phyloP scores from a whole-genome alignment of 2,888 invertebrate genomes.

The Thysanoteuthis rhombus region DNA sequence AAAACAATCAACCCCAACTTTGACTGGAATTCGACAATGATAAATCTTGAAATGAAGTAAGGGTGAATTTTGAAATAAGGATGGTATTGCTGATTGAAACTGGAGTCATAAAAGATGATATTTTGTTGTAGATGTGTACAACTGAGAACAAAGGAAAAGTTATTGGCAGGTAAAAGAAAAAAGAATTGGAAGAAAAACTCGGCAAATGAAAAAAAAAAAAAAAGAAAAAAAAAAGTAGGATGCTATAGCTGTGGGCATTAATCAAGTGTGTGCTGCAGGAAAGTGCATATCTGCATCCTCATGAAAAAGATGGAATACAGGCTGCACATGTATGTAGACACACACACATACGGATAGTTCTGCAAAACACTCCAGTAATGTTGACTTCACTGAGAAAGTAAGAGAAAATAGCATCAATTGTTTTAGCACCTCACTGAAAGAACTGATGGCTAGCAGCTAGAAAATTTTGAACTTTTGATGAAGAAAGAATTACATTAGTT shows the following conservation, averaged over 20 bases:
- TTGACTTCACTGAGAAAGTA: not conserved
- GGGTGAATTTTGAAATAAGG: not conserved
- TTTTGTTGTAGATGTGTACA: not conserved
- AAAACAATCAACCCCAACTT: too few relatives aligned
- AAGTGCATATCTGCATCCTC: not conserved
- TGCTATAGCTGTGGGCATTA: conserved; percentile 12
- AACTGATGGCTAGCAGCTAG: not conserved
- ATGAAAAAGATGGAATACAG: not conserved
- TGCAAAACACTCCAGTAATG: not conserved
- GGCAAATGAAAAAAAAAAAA: not conserved
- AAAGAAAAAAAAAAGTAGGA: not conserved
- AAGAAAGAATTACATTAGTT: not conserved
- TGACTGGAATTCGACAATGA: too few relatives aligned
- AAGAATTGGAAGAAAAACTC: not conserved
- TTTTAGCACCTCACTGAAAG: not conserved
- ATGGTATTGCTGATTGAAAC: not conserved
- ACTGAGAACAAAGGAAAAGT: not conserved
- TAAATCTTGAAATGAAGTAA: not conserved
- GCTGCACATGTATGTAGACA: not conserved
- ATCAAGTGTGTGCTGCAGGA: conserved; percentile 12
- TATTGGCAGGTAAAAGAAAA: not conserved
- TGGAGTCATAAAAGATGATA: not conserved
- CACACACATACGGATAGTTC: not conserved
- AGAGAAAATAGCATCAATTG: not conserved
- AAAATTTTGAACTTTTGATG: conserved; percentile 12